phyloP scores from a whole-genome alignment of 2,113 vertebrate genomes.

The Egretta garzetta region DNA sequence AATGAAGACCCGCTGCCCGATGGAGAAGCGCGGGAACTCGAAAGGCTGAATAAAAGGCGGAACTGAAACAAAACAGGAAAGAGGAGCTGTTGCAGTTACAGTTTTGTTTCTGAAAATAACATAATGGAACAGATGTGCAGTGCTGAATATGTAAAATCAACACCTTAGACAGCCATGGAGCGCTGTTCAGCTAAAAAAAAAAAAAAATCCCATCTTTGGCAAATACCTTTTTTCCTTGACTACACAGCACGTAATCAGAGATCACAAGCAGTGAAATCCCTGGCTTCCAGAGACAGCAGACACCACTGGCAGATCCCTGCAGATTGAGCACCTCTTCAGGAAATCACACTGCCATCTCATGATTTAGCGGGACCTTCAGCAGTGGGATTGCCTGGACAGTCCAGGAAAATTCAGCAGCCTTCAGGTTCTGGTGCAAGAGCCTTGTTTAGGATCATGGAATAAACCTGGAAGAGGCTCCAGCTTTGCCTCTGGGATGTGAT shows the following conservation, averaged over 20 bases:
- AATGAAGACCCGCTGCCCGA: constrained; percentile 96
- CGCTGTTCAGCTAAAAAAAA: background rate
- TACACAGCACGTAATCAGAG: background rate
- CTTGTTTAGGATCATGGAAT: background rate
- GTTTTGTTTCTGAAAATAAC: background rate
- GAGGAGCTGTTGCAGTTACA: rapidly evolving
- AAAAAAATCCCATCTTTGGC: background rate
- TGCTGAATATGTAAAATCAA: background rate
- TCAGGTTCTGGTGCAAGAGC: background rate
- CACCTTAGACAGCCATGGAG: background rate
- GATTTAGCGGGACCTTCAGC: background rate
- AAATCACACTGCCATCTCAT: background rate
- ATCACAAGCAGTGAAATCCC: background rate
- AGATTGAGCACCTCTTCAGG: background rate
- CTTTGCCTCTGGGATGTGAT: background rate
- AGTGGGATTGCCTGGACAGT: background rate
- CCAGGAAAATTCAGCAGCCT: background rate
- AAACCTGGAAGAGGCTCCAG: background rate
- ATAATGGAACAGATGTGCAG: background rate
- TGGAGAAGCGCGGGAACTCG: constrained; percentile 96
- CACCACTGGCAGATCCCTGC: background rate
- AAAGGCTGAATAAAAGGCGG: constrained; percentile 98
- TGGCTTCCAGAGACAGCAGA: background rate
- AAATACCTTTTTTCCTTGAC: background rate
- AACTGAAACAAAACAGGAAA: constrained; percentile 75